A percentile compares a stretch with the other conserved stretches of the same genome.
phyloP scores from a whole-genome alignment of 2,113 vertebrate genomes.

The Siphamia tubifer region DNA sequence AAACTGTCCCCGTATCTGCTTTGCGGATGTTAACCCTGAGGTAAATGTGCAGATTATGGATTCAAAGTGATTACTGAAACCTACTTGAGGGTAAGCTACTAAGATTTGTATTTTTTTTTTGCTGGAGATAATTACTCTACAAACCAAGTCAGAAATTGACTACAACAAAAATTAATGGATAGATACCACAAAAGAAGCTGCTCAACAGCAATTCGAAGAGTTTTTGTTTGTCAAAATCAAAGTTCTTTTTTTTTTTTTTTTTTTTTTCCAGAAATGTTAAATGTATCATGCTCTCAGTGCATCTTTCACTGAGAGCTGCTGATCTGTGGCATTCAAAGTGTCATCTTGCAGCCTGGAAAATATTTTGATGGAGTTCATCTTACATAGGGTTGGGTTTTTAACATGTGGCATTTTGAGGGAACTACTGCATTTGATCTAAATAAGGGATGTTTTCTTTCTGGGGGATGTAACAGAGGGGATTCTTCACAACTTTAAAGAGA shows the following conservation, averaged over 20 bases:
- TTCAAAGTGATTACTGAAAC: slow-evolving; percentile 53
- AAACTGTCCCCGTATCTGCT: slow-evolving; percentile 63
- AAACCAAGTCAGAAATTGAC: slow-evolving; percentile 41
- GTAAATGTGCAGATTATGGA: slow-evolving; percentile 74
- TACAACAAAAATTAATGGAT: not conserved
- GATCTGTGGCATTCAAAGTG: slow-evolving; percentile 66
- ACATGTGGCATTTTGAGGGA: slow-evolving; percentile 52
- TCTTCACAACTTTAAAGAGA: slow-evolving; percentile 62
- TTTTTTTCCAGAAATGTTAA: slow-evolving; percentile 26
- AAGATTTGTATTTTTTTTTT: slow-evolving; percentile 12
- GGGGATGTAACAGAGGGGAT: slow-evolving; percentile 65
- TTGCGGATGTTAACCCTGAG: slow-evolving; percentile 72
- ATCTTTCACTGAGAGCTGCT: slow-evolving; percentile 41
- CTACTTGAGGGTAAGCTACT: slow-evolving; percentile 53
- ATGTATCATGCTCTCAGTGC: slow-evolving; percentile 36
- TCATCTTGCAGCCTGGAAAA: slow-evolving; percentile 63
- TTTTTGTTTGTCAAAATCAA: slow-evolving; percentile 8
- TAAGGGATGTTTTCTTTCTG: slow-evolving; percentile 70
- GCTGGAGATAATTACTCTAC: slow-evolving; percentile 35
- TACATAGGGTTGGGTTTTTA: slow-evolving; percentile 28
- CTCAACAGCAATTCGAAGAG: slow-evolving; percentile 40
- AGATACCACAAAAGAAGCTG: slow-evolving; percentile 30
- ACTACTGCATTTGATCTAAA: slow-evolving; percentile 68
- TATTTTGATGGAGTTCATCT: slow-evolving; percentile 48
- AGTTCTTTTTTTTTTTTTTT: not conserved